Evolutionary conservation across 2,797 vertebrate genomes (phyloP).

Genomic region (Sebastes elongatus): DNA sequence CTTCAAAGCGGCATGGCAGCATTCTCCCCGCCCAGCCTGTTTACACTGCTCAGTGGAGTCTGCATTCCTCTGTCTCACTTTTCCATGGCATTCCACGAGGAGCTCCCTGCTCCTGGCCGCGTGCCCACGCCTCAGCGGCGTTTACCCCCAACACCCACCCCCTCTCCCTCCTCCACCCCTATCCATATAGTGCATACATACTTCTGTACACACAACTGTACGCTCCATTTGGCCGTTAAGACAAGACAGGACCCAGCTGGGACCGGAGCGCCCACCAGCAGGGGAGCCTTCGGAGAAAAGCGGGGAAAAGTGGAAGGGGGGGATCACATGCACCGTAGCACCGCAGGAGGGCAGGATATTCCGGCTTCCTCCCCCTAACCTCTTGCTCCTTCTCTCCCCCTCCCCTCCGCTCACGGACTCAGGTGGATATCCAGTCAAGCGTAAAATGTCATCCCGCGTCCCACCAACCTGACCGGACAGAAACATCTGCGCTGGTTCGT

Average conservation of each 20-base stretch:
- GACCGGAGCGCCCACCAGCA: conserved; percentile 4
- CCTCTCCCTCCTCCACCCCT: not conserved
- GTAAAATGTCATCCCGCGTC: conserved; percentile 2
- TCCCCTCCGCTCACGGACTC: not conserved
- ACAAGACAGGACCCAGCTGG: conserved; percentile 46
- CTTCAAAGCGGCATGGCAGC: conserved; percentile 81
- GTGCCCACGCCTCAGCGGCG: conserved; percentile 64
- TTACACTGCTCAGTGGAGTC: conserved; percentile 84
- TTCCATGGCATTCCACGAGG: conserved; percentile 83
- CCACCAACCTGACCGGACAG: not conserved
- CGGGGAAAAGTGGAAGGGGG: not conserved
- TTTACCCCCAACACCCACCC: conserved; percentile 45
- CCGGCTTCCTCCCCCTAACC: not conserved
- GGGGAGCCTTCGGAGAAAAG: conserved; percentile 1
- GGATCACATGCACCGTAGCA: conserved; percentile 13
- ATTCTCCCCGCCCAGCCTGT: conserved; percentile 80
- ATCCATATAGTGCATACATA: conserved; percentile 40
- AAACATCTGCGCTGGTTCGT: conserved; percentile 53
- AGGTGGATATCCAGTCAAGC: conserved; percentile 33
- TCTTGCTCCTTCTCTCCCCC: not conserved
- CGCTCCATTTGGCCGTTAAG: conserved; percentile 48
- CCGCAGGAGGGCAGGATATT: conserved; percentile 31
- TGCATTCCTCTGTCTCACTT: conserved; percentile 86
- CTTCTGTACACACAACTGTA: conserved; percentile 50
- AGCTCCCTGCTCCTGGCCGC: conserved; percentile 75